Conservation (phyloP, 2,113 vertebrate species). For the Sylvicapra grimmia region DNA sequence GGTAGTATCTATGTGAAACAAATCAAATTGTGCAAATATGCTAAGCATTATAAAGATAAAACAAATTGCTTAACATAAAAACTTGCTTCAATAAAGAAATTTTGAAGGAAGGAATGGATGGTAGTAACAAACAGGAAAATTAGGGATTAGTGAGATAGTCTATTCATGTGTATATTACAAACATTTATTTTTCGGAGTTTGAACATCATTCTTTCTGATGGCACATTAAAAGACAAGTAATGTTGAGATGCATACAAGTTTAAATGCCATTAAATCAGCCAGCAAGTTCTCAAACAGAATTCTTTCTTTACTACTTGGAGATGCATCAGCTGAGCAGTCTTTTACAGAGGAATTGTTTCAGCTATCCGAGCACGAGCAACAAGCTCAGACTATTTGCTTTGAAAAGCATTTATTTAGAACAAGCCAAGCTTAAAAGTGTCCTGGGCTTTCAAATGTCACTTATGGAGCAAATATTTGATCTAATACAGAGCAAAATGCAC, state of each 20-base stretch:
- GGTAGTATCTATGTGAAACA: background rate
- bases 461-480: background rate
- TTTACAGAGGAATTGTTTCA: background rate
- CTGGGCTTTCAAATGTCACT: background rate
- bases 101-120: background rate
- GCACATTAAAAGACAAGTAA: background rate
- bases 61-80: background rate
- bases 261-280: background rate
- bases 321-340: background rate
- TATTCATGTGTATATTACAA: background rate
- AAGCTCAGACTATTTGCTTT: background rate
- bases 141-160: background rate
- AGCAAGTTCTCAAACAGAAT: background rate
- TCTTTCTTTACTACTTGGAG: background rate
- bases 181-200: background rate
- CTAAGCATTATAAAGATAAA: background rate
- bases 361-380: background rate
- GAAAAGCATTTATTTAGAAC: background rate
- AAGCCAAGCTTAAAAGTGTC: background rate
- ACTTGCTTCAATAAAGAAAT: background rate
- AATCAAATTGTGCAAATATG: background rate
- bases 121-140: background rate
- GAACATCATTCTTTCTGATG: background rate
- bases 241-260: background rate
- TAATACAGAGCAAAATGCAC: background rate